Evolutionary conservation across 2,113 vertebrate species (phyloP), one percentile per base, ranked within the genome.

Genomic region (Muscicapa adusta): DNA sequence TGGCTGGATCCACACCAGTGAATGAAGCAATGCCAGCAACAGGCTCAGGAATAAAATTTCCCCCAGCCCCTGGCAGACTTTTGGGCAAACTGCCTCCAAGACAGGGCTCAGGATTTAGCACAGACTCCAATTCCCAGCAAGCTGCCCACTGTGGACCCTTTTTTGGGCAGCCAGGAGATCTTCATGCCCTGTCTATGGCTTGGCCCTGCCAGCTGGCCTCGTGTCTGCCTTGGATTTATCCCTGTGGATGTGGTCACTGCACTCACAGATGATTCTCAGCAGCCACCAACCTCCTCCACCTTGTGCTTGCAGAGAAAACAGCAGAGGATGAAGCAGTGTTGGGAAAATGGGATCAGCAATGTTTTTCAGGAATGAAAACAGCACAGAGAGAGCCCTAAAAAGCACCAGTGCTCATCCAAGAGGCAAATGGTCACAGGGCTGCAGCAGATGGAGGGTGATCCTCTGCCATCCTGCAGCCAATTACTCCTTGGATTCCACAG

Each of bases 381-480:
- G 73, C 25, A 43, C 9, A 36, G 33, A 36, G 34, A 70, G 29
- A 78, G 61, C n/a, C 70, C 34, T 60, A 10, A 68, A 75, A 68
- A 66, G 9, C 7, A 43, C 12, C 51, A 22, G 25, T 4, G 45
- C 57, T 75, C 2, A 1, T 75, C 93, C 90, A 96, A 88, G 90
- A 79, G 66, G 71, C 66, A 87, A 94, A 88, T 25, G 84, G 56
- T 40, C 65, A 24, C 10, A 7, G 42, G 80, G 75, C 51, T 79
- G 77, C 28, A 75, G 88, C 95, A 96, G 78, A 91, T 89, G 92
- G 95, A 94, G 81, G 85, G 92, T 34, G 93, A 93, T 94, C 76
- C 95, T 94, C 77, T 48, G 81, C 74, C 45, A 7, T 63, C 57
- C 88, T 29, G 74, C 57, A 79, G 92, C 70, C 85, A 95, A 53